These are phyloP conservation scores for Semaprochilodus insignis DNA, from an alignment of 2,797 vertebrate species.

Conservation along the genomic window DNA sequence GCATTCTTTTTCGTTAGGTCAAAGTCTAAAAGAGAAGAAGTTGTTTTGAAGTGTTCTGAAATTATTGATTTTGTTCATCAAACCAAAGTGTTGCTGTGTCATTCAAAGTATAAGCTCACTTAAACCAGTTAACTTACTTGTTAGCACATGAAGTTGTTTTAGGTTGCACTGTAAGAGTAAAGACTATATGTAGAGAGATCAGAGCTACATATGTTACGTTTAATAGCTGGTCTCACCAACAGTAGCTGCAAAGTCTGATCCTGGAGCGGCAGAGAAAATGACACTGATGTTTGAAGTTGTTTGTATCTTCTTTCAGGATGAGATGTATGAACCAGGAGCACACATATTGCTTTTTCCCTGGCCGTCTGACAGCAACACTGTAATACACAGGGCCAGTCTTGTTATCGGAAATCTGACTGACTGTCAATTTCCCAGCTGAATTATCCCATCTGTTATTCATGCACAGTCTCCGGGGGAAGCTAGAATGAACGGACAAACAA, in stretches of 20 bases:
- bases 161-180: no score
- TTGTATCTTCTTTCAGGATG: conserved; percentile 9
- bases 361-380: conserved; percentile 30
- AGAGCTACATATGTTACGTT: no score
- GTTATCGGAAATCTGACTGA: conserved; percentile 54
- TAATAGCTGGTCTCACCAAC: neutral
- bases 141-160: no score
- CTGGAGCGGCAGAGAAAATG: neutral
- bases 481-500: conserved; percentile 22
- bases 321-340: neutral
- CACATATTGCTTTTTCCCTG: conserved; percentile 16
- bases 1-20: no score
- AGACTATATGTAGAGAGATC: no score
- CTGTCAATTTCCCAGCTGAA: conserved; percentile 49
- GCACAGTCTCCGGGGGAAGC: conserved; percentile 15
- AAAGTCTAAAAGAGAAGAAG: no score
- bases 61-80: no score
- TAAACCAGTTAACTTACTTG: no score
- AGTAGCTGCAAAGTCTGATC: neutral
- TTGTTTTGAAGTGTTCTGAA: no score
- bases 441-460: conserved; percentile 41
- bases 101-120: no score
- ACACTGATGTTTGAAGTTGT: conserved; percentile 19
- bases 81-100: no score
- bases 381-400: conserved; percentile 20